These are phyloP conservation scores for Apamea crenata DNA, from an alignment of 2,888 invertebrate genomes.

Conservation along the genomic window DNA sequence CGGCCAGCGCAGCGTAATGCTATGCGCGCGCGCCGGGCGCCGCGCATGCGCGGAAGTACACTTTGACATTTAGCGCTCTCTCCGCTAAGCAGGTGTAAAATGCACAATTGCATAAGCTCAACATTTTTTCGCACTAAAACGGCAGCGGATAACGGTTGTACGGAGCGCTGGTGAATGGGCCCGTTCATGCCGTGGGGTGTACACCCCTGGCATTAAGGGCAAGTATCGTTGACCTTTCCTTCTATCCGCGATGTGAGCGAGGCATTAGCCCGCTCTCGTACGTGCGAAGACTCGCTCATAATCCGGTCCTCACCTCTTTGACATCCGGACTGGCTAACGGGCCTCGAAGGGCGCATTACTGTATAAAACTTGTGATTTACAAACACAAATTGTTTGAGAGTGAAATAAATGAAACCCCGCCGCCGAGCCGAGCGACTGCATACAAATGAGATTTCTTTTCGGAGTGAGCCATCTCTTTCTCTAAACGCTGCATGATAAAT, in stretches of 20 bases:
- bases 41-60: slow-evolving; percentile 78
- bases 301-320: slow-evolving; percentile 80
- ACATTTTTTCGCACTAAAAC: slow-evolving; percentile 81
- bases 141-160: slow-evolving; percentile 78
- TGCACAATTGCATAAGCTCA: slow-evolving; percentile 73
- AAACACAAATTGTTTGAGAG: slow-evolving; percentile 86
- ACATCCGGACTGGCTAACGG: slow-evolving; percentile 84
- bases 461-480: slow-evolving; percentile 86
- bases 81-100: slow-evolving; percentile 82
- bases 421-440: slow-evolving; percentile 76
- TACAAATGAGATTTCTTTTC: slow-evolving; percentile 87
- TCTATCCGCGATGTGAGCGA: slow-evolving; percentile 66
- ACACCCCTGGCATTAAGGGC: slow-evolving; percentile 76
- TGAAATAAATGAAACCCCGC: slow-evolving; percentile 84
- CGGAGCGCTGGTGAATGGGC: slow-evolving; percentile 77
- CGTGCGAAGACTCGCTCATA: slow-evolving; percentile 77
- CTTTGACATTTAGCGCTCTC: slow-evolving; percentile 85
- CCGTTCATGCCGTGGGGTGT: slow-evolving; percentile 74
- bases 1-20: slow-evolving; percentile 73
- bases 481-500: slow-evolving; percentile 86
- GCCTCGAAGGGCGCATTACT: slow-evolving; percentile 72
- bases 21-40: slow-evolving; percentile 64
- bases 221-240: slow-evolving; percentile 78
- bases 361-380: slow-evolving; percentile 85
- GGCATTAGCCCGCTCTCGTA: slow-evolving; percentile 69